Evolutionary conservation across 2,888 invertebrate species (phyloP), one percentile per base, ranked within the genome.

Genomic region (Scaptomyza caliginosa): DNA sequence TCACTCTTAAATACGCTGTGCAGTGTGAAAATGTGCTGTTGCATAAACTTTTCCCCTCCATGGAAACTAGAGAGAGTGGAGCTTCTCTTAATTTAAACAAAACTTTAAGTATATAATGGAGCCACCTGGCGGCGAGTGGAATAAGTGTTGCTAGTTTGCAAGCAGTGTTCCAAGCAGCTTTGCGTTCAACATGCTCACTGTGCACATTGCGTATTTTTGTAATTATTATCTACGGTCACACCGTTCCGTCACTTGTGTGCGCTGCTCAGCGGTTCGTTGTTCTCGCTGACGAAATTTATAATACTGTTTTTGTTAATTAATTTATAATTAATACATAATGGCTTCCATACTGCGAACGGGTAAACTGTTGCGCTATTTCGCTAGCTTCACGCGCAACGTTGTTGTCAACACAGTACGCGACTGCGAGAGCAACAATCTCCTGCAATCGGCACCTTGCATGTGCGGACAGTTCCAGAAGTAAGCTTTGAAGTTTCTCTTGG

Each of bases 341-440:
- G 91, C 91, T 68, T 90, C 91, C 68, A 91, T 91, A 63, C 73
- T 91, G 38, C 93, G 95, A 82, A 95, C 95, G 52, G 95, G 95
- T 30, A 95, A 95, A 91, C 94, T 95, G 91, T 93, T 95, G 73
- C 93, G 95, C 74, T 94, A 95, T 90, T 94, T 95, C 87, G 94
- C 94, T 72, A 94, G 94, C 83, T 94, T 95, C 78, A 94, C 95
- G 34, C 93, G 94, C 80, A 95, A 94, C 82, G 92, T 95, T 42
- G 93, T 95, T 46, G 91, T 94, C 30, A 95, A 94, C 89, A 93
- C 94, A 13, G 93, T 94, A 2, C 93, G 94, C 74, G 94, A 94
- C 78, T 93, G 93, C 71, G 95, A 95, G 89, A 62, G 70, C 38
- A 93, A 92, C 21, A 93, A 92, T 89, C 91, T 94, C 26, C 85